A percentile compares a stretch with the other conserved stretches of the same genome.
Evolutionary conservation across 2,888 invertebrate genomes (phyloP).

Genomic region (Therioaphis trifolii): DNA sequence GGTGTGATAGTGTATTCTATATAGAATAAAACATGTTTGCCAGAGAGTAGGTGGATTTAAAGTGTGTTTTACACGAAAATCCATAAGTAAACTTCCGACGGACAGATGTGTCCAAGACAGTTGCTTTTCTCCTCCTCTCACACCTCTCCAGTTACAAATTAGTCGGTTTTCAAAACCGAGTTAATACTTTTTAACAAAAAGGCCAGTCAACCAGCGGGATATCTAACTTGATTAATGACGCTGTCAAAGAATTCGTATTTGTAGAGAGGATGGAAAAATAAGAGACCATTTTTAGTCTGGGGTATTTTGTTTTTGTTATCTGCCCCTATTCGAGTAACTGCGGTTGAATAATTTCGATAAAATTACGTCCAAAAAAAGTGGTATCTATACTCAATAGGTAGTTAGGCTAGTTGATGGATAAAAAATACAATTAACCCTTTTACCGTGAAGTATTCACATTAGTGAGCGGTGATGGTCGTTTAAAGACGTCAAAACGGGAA

Average conservation of each 20-base stretch:
- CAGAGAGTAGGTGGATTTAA: too few species aligned
- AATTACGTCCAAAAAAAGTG: slow-evolving; percentile 31
- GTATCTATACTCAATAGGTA: slow-evolving; percentile 24
- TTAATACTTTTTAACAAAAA: slow-evolving; percentile 23
- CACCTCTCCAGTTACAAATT: neutral
- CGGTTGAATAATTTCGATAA: slow-evolving; percentile 42
- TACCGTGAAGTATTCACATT: slow-evolving; percentile 28
- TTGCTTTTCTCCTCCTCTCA: neutral
- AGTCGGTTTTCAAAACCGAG: slow-evolving; percentile 21
- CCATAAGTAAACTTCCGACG: neutral
- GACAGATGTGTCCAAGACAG: slow-evolving; percentile 26
- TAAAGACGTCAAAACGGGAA: slow-evolving; percentile 32
- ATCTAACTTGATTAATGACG: slow-evolving; percentile 37
- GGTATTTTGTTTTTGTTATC: neutral
- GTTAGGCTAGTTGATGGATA: slow-evolving; percentile 11
- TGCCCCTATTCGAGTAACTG: neutral
- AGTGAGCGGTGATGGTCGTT: neutral
- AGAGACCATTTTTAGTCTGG: neutral
- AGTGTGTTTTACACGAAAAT: neutral
- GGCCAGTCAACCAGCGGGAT: neutral
- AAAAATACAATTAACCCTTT: slow-evolving; percentile 31
- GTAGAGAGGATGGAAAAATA: slow-evolving; percentile 17
- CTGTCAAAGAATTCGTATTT: slow-evolving; percentile 17
- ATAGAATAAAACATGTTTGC: too few species aligned
- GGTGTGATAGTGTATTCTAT: neutral